A percentile compares a stretch with the other conserved stretches of the same genome.
These are phyloP conservation scores for Tryphoninae sp. DNA, from an alignment of 2,888 invertebrate genomes.

Conservation along the genomic window DNA sequence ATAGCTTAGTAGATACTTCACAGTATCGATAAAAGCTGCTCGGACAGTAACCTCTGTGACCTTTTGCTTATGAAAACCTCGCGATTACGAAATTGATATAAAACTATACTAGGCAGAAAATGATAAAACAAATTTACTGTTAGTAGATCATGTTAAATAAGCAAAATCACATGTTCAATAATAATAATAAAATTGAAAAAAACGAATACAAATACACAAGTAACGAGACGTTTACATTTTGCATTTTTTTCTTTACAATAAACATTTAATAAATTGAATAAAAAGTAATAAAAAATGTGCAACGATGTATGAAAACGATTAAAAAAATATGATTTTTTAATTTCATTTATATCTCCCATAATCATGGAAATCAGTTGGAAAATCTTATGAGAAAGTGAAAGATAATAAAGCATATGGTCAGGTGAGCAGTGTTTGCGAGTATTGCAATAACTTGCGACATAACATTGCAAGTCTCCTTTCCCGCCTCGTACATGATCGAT, in stretches of 20 bases:
- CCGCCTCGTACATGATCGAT: background rate
- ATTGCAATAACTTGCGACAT: constrained; percentile 56
- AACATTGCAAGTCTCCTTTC: constrained; percentile 22
- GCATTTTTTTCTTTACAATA: too few relatives aligned
- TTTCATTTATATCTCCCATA: background rate
- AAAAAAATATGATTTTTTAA: constrained; percentile 3
- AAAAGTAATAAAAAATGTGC: background rate
- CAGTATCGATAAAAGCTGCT: constrained; percentile 8
- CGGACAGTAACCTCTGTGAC: constrained; percentile 39
- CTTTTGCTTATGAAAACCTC: constrained; percentile 16
- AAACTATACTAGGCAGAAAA: background rate
- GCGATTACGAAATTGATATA: constrained; percentile 36
- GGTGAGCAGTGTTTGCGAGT: background rate
- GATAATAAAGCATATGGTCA: constrained; percentile 41
- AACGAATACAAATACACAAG: background rate
- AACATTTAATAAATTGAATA: background rate
- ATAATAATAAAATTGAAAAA: background rate
- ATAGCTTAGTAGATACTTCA: background rate
- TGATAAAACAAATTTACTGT: background rate
- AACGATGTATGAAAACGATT: background rate
- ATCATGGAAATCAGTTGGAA: constrained; percentile 12
- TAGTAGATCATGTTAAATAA: background rate
- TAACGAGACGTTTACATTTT: background rate
- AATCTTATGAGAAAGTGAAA: background rate
- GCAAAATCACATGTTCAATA: background rate